These are phyloP conservation scores for Agriopis marginaria DNA, from an alignment of 2,888 invertebrate genomes.

Conservation along the genomic window DNA sequence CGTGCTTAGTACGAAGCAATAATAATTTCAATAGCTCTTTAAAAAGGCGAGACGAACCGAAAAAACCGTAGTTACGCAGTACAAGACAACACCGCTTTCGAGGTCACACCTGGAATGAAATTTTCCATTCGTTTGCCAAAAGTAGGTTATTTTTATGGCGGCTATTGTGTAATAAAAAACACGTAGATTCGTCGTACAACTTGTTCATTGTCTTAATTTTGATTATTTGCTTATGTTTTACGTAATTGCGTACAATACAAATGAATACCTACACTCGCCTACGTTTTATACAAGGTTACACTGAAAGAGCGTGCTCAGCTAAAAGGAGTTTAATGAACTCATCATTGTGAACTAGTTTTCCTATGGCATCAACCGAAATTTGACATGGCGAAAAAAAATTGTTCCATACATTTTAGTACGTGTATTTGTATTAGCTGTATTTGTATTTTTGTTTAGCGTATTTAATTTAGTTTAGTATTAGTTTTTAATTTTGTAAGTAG, in stretches of 20 bases:
- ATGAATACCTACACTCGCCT: neutral
- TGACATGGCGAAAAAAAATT: too few relatives aligned
- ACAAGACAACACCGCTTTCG: constrained; percentile 40
- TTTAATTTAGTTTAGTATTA: too few relatives aligned
- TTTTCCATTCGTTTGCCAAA: constrained; percentile 41
- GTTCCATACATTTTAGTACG: too few relatives aligned
- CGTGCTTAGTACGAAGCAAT: neutral
- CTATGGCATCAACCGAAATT: too few relatives aligned
- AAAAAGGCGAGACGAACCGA: constrained; percentile 31
- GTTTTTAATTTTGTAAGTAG: too few relatives aligned
- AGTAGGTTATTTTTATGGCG: constrained; percentile 27
- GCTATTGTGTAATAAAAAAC: constrained; percentile 22
- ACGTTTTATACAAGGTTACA: neutral
- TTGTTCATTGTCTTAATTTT: neutral
- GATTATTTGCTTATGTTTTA: neutral
- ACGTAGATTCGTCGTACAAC: neutral
- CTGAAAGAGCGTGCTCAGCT: too few relatives aligned
- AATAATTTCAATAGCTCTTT: constrained; percentile 14
- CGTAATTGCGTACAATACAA: constrained; percentile 1
- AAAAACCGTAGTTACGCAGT: constrained; percentile 33
- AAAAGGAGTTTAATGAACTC: too few relatives aligned
- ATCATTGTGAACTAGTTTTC: too few relatives aligned
- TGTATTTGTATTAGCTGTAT: too few relatives aligned
- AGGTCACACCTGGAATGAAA: constrained; percentile 54
- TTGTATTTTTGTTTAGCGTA: too few relatives aligned